Conservation (phyloP, 2,888 invertebrate genomes). For the Aelia acuminata region DNA sequence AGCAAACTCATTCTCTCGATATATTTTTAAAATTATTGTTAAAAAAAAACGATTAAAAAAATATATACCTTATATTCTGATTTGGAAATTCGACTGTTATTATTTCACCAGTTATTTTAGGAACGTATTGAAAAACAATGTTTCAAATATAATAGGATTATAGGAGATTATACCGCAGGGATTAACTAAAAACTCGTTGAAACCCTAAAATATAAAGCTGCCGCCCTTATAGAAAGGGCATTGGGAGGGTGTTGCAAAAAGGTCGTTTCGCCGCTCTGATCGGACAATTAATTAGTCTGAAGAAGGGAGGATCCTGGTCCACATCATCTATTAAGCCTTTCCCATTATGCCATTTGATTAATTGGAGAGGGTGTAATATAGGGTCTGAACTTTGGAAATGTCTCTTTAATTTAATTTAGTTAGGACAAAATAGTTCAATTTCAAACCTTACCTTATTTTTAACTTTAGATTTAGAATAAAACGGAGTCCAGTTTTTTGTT, state of each 20-base stretch:
- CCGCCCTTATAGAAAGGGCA: not conserved
- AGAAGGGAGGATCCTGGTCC: not conserved
- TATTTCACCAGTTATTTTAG: too few species aligned
- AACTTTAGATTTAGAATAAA: too few species aligned
- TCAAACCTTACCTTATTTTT: not conserved
- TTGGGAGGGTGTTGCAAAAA: not conserved
- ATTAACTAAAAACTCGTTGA: not conserved
- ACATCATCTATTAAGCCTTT: not conserved
- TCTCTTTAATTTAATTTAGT: not conserved
- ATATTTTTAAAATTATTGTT: too few species aligned
- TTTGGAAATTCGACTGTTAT: too few species aligned
- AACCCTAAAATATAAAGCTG: not conserved
- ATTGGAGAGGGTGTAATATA: not conserved
- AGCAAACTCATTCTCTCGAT: too few species aligned
- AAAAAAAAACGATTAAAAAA: too few species aligned
- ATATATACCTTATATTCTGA: too few species aligned
- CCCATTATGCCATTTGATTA: not conserved
- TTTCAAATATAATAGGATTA: too few species aligned
- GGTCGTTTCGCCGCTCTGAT: not conserved
- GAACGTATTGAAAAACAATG: too few species aligned
- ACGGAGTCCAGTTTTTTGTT: too few species aligned
- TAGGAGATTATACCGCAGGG: too few species aligned
- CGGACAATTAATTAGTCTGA: slow-evolving; percentile 9
- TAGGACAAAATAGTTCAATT: not conserved
- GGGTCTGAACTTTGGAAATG: not conserved